Conservation (phyloP, 2,888 invertebrate species). For the Dynastes maya region DNA sequence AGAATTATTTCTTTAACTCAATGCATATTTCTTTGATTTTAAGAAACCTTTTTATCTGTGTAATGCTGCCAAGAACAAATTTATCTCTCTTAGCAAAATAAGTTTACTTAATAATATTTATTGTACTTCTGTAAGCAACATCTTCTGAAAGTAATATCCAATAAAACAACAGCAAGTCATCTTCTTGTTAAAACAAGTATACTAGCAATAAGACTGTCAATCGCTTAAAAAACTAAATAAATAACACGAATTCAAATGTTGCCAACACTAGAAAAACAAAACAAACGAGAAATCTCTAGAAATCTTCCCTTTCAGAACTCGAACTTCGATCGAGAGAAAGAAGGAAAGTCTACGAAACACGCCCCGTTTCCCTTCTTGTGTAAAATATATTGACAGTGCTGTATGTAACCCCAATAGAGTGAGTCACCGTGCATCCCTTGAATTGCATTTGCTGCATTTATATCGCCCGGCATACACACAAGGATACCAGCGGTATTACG, state of each 20-base stretch:
- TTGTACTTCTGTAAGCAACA: no score
- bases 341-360: slow-evolving; percentile 23
- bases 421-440: slow-evolving; percentile 53
- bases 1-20: no score
- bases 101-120: no score
- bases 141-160: no score
- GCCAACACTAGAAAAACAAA: not conserved
- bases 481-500: not conserved
- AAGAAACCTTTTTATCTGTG: no score
- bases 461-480: slow-evolving; percentile 6
- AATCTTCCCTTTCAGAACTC: not conserved
- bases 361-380: slow-evolving; percentile 38
- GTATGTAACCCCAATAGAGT: slow-evolving; percentile 52
- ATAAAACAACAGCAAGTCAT: no score
- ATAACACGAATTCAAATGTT: not conserved
- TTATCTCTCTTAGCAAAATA: no score
- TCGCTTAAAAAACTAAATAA: no score
- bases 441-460: slow-evolving; percentile 50
- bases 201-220: no score
- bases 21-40: no score
- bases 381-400: slow-evolving; percentile 53
- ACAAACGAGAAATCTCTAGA: not conserved
- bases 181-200: no score
- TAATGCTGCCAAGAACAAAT: no score
- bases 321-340: slow-evolving; percentile 12